Evolutionary conservation across 2,888 invertebrate genomes (phyloP), one percentile per base, ranked within the genome.

Genomic region (Archips crataeganus): DNA sequence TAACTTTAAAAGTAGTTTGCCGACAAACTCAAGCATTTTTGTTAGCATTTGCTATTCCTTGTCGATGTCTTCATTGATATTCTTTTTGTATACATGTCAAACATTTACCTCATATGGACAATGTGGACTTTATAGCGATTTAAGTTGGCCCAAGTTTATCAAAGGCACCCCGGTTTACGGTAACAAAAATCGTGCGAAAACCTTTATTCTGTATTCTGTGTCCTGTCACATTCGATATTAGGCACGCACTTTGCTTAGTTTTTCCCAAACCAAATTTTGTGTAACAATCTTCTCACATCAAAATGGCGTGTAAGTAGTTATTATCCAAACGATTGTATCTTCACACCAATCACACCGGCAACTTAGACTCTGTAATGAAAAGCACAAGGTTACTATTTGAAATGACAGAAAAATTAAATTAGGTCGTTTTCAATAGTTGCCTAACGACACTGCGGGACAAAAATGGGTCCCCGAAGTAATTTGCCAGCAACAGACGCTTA

Each of bases 401-500:
- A 57, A 11, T 11, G 10, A 1, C 5, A 9, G 11, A 8, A 11
- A 32, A 0, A 32, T 6, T 1, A 3, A 57, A 11, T 57, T 57
- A 57, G 0, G 57, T 57, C 32, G 32, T 57, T 57, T 32, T 11
- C 9, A 9, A 32, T 23, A 23, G 23, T 15, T 39, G 2, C 6
- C n/a, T 57, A 57, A 57, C 32, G 15, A 36, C 57, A 47, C 61
- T 63, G 34, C 23, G 23, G 67, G 54, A 15, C 36, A 57, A 32
- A 71, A 62, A 72, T 47, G 72, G 62, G 62, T 72, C 72, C 72
- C 72, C n/a, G 8, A 45, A 63, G 72, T 72, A 72, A 72, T 72
- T 68, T 63, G 39, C 62, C 54, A 62, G 72, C 67, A 63, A 57
- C 62, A 15, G 62, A 36, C 72, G 45, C 32, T 57, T 67, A 68